A percentile compares a stretch with the other conserved stretches of the same genome.
Conservation (phyloP, 2,113 vertebrate species). For the Ramphastos sulfuratus region DNA sequence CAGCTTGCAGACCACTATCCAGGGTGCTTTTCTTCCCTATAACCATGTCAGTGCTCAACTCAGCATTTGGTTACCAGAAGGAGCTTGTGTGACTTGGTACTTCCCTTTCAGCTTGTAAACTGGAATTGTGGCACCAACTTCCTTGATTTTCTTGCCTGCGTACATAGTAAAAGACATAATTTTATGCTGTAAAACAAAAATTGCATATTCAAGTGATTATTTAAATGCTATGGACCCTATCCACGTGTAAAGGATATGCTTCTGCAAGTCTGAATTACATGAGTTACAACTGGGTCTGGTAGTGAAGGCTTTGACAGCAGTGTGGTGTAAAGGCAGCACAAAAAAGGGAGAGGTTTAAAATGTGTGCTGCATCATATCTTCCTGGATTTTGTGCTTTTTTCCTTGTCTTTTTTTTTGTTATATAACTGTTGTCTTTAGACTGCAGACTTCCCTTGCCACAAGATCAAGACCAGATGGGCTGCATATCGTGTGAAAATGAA, state of each 20-base stretch:
- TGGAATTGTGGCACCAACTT: neutral
- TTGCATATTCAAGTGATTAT: neutral
- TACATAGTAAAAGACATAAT: neutral
- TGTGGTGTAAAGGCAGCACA: neutral
- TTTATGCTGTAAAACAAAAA: neutral
- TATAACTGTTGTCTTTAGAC: fast-evolving
- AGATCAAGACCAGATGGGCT: neutral
- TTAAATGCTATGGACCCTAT: neutral
- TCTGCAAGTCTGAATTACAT: neutral
- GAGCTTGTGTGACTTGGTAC: neutral
- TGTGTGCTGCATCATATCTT: neutral
- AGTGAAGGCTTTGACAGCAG: neutral
- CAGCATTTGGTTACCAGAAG: neutral
- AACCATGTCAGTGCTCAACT: neutral
- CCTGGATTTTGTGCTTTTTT: neutral
- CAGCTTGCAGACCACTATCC: neutral
- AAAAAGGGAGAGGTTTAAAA: neutral
- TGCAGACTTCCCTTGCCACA: neutral
- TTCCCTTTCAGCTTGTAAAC: neutral
- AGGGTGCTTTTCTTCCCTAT: neutral
- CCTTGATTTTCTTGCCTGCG: neutral
- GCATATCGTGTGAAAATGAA: neutral
- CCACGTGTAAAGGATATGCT: neutral
- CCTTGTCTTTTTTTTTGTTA: neutral
- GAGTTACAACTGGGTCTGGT: neutral